These are phyloP conservation scores for Dipodomys spectabilis DNA, from an alignment of 2,113 vertebrate species.

Conservation along the genomic window DNA sequence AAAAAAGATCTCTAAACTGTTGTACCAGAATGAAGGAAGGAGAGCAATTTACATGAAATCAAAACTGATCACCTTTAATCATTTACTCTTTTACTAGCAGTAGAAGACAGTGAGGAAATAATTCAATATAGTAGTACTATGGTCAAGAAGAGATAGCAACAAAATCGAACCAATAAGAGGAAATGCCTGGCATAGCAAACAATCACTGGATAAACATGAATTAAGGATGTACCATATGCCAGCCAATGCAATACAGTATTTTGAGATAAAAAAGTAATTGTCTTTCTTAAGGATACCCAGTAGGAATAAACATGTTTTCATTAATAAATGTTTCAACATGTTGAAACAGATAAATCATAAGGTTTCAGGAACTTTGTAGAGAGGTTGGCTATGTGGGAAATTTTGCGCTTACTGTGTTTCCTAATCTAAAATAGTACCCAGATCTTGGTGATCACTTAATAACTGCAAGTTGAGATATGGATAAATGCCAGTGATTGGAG, in stretches of 20 bases:
- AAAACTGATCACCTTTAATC: neutral
- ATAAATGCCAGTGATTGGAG: conserved; percentile 49
- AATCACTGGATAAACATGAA: neutral
- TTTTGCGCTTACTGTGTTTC: conserved; percentile 39
- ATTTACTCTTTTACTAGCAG: neutral
- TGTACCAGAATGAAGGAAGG: neutral
- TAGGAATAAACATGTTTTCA: neutral
- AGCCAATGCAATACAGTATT: neutral
- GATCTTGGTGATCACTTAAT: conserved; percentile 63
- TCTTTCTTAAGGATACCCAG: neutral
- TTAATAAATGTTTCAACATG: conserved; percentile 16
- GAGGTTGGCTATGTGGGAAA: neutral
- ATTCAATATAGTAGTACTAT: neutral
- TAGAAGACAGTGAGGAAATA: neutral
- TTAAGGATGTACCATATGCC: neutral
- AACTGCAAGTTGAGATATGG: conserved; percentile 55
- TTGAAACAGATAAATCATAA: conserved; percentile 39
- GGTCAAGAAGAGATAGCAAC: neutral
- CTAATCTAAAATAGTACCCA: conserved; percentile 64
- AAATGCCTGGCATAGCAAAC: neutral
- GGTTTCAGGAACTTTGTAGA: neutral
- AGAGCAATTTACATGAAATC: neutral
- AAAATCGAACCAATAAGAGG: neutral
- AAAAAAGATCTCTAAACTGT: conserved; percentile 11
- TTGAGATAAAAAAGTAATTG: neutral